Percentiles rank a stretch among this genome's conserved stretches.
phyloP scores from a whole-genome alignment of 2,113 vertebrate genomes.

The Jaculus jaculus region DNA sequence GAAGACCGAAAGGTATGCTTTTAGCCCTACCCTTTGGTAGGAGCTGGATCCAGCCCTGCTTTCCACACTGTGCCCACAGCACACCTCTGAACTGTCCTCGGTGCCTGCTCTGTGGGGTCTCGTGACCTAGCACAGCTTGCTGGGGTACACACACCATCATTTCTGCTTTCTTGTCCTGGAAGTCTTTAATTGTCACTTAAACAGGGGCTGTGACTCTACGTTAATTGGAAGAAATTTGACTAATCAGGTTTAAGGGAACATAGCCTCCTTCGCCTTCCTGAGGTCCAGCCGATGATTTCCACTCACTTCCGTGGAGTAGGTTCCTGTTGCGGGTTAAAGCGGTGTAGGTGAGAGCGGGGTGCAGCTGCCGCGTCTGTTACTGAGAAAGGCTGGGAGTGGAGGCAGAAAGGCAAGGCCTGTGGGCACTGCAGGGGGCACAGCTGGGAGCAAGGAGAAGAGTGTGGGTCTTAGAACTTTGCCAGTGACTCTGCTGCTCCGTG shows the following conservation, averaged over 20 bases:
- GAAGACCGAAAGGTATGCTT: conserved; percentile 88
- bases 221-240: not conserved
- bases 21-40: not conserved
- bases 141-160: not conserved
- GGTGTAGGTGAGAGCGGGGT: not conserved
- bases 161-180: conserved; percentile 24
- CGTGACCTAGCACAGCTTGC: conserved; percentile 43
- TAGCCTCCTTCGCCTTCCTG: not conserved
- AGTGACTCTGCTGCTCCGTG: not conserved
- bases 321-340: conserved; percentile 23
- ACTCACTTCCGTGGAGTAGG: conserved; percentile 18
- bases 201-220: not conserved
- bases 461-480: not conserved
- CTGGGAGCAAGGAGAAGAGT: not conserved
- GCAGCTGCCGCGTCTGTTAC: not conserved
- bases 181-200: conserved; percentile 4
- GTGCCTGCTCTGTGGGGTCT: not conserved
- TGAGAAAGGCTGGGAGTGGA: not conserved
- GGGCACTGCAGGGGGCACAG: not conserved
- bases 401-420: not conserved
- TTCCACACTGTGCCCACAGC: not conserved
- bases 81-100: not conserved
- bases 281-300: not conserved
- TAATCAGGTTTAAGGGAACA: not conserved
- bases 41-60: not conserved